Percentiles rank a stretch among this genome's conserved stretches.
Evolutionary conservation across 2,113 vertebrate genomes (phyloP).

Genomic region (Barbus barbus): DNA sequence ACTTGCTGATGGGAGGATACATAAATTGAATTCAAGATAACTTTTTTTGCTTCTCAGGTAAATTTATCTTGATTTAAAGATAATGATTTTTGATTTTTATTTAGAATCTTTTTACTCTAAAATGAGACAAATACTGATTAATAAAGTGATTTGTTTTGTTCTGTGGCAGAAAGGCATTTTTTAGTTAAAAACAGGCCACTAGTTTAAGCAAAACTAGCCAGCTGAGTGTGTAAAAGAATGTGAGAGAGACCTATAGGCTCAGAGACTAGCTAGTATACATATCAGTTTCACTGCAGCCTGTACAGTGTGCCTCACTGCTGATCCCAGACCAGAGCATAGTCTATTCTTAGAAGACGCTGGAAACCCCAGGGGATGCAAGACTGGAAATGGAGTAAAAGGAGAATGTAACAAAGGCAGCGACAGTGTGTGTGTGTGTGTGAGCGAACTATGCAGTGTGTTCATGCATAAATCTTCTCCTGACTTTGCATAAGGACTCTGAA

Average conservation of each 20-base stretch:
- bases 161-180: not conserved
- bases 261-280: slow-evolving; percentile 5
- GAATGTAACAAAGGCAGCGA: slow-evolving; percentile 34
- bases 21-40: not conserved
- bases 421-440: slow-evolving; percentile 31
- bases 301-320: slow-evolving; percentile 52
- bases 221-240: slow-evolving; percentile 2
- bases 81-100: too few species aligned
- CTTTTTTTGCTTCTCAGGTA: not conserved
- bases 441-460: not conserved
- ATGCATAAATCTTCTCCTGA: slow-evolving; percentile 33
- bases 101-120: not conserved
- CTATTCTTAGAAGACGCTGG: slow-evolving; percentile 67
- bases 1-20: not conserved
- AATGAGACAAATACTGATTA: not conserved
- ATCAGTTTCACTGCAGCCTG: slow-evolving; percentile 45
- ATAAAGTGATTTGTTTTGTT: not conserved
- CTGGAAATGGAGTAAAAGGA: slow-evolving; percentile 52
- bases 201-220: not conserved
- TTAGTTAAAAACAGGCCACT: not conserved
- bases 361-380: slow-evolving; percentile 61
- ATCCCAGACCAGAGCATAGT: slow-evolving; percentile 60
- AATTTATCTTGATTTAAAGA: not conserved
- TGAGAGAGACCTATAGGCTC: slow-evolving; percentile 42
- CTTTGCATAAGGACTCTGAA: slow-evolving; percentile 39